Evolutionary conservation across 2,113 vertebrate species (phyloP), one percentile per base, ranked within the genome.

Genomic region (Thymallus thymallus): DNA sequence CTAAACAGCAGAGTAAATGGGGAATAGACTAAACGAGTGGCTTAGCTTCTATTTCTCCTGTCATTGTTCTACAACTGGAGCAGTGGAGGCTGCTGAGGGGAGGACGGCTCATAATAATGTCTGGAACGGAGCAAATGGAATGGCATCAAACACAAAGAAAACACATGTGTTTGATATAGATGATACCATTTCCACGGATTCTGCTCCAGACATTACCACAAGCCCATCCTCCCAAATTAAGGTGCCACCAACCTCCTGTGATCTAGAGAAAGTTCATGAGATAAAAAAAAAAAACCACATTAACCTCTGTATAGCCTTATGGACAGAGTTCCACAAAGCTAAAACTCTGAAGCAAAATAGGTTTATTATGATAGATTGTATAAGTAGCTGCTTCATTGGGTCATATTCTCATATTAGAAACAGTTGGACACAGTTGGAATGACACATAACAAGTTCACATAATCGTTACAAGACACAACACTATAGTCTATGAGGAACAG

Each of bases 21-120:
- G 9, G 35, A 9, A 41, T 3, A 41, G 35, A 41, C 69, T 76
- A 63, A 79, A 71, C 48, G 32, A 72, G 55, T 35, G 74, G 45
- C 32, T 16, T 75, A 55, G 45, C 32, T 16, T 75, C 46, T 79
- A 71, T 73, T 1, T 61, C 12, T 70, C 20, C 71, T 80, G 71
- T 48, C n/a, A 1, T 55, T 13, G 55, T 46, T 80, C 78, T 79
- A 61, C 6, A 84, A 83, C 60, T 70, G 74, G 62, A 56, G 3
- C 6, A 64, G 71, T 70, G 35, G 35, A 41, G 35, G 35, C 35
- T 41, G 35, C 35, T 72, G 10, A 75, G 35, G 35, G 35, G 35
- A 41, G 35, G 35, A 12, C 35, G 9, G 35, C 35, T 41, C 35
- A 41, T 41, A 41, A 41, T 41, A 41, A 41, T 41, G 35, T 2